Conservation (phyloP, 2,888 invertebrate species). For the Girardia tigrina region DNA sequence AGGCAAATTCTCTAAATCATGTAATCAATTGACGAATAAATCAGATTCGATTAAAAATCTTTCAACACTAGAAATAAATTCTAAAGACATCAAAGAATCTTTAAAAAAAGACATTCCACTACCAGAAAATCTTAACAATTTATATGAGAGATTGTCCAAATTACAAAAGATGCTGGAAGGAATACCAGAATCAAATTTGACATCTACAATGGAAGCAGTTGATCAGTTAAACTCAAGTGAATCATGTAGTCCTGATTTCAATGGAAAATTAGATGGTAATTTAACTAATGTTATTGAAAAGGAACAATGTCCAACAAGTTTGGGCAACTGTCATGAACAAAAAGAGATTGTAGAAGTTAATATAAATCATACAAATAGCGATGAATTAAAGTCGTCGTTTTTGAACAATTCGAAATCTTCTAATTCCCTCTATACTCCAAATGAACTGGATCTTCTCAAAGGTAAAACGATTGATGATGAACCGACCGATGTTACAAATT, state of each 20-base stretch:
- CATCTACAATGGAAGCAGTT: background rate
- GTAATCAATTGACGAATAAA: too few relatives aligned
- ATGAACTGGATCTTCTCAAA: background rate
- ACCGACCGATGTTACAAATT: background rate
- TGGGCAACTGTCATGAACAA: background rate
- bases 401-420: background rate
- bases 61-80: background rate
- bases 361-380: background rate
- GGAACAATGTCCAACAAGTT: slow-evolving; percentile 12
- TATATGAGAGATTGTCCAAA: background rate
- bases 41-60: background rate
- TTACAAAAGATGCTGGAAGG: background rate
- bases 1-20: background rate
- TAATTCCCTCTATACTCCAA: background rate
- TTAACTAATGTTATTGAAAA: background rate
- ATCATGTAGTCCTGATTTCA: background rate
- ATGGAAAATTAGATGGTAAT: background rate
- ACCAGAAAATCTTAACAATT: background rate
- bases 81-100: background rate
- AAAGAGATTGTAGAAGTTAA: background rate
- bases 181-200: background rate
- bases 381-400: too few relatives aligned
- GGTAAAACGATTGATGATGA: background rate
- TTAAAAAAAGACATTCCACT: slow-evolving; percentile 16
- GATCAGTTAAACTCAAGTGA: background rate